Base-by-base conservation (phyloP, 2,113 vertebrate species). In the Gambusia affinis region DNA sequence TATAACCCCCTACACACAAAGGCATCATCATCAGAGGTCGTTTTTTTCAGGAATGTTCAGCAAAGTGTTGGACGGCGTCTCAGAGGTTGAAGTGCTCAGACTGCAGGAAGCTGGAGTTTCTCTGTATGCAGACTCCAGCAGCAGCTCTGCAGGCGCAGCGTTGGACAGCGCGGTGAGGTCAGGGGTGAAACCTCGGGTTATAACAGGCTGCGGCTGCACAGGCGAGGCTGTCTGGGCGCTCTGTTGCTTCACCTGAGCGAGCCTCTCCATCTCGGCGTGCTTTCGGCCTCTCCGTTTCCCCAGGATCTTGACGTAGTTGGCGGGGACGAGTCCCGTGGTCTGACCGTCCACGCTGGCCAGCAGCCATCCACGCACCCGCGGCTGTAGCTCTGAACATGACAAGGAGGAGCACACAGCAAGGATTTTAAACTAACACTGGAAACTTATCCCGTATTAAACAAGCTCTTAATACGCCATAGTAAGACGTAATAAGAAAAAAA, bases 291-390 rank as follows among this genome's bases (percentile, higher is more conserved):
- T 96, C 92, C 97, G 96, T 93, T 95, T 99, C 60, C 97, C 97
- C 60, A 99, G 94, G 88, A 99, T 94, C 93, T 95, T 97, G 76
- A 99, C 94, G 63, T 98, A 98, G 93, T 98, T 99, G 85, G 97
- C 96, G 31, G 98, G 98, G 76, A 99, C 94, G 1, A 99, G 95
- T 86, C 98, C 96, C 33, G 95, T 95, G 72, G 95, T 95, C 85
- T 96, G 96, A 44, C 96, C 96, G 39, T 97, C 96, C 0, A 95
- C 75, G 77, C 97, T 99, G 81, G 96, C 98, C 91, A 99, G 91
- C 80, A 99, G 94, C 98, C 98, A 99, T 62, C 98, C 98, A 11
- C 97, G 96, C 31, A 99, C 93, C 88, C 95, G 95, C 67, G 98
- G 97, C 60, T 99, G 98, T 84, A 96, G 97, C 80, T 98, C 98